Conservation (phyloP, 2,888 invertebrate genomes). For the Machimus atricapillus region DNA sequence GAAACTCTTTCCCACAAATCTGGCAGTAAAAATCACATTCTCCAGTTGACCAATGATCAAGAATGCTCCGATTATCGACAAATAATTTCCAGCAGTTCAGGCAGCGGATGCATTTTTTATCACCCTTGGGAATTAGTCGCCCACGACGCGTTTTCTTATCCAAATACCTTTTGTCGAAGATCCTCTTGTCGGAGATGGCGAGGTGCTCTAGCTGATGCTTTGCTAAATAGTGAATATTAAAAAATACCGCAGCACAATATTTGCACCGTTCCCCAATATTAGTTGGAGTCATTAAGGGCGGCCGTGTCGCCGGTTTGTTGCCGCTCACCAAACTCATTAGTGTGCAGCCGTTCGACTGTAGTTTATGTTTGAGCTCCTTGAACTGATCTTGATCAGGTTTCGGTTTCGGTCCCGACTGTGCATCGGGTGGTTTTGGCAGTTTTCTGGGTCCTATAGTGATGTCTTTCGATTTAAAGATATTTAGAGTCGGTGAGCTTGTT, state of each 20-base stretch:
- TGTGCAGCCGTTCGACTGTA: slow-evolving; percentile 51
- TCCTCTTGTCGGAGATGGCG: slow-evolving; percentile 49
- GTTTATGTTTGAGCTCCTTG: slow-evolving; percentile 18
- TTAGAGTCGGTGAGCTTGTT: not conserved
- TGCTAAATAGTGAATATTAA: slow-evolving; percentile 50
- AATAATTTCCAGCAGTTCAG: slow-evolving; percentile 55
- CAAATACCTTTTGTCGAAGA: slow-evolving; percentile 51
- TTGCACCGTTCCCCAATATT: slow-evolving; percentile 2
- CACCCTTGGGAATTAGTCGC: slow-evolving; percentile 51
- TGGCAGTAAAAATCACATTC: slow-evolving; percentile 55
- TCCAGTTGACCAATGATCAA: slow-evolving; percentile 54
- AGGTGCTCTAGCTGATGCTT: slow-evolving; percentile 54
- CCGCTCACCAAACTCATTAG: slow-evolving; percentile 45
- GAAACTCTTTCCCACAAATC: slow-evolving; percentile 54
- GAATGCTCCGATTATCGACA: slow-evolving; percentile 52
- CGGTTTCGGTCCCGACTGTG: not conserved
- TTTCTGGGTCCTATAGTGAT: not conserved
- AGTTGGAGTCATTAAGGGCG: not conserved
- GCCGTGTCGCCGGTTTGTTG: not conserved
- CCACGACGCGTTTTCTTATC: slow-evolving; percentile 52
- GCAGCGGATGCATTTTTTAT: slow-evolving; percentile 54
- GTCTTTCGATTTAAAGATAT: not conserved
- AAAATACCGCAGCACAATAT: slow-evolving; percentile 38
- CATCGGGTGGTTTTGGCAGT: not conserved
- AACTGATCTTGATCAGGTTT: not conserved